These are phyloP conservation scores for Osmerus mordax DNA, from an alignment of 2,113 vertebrate species.

Conservation along the genomic window DNA sequence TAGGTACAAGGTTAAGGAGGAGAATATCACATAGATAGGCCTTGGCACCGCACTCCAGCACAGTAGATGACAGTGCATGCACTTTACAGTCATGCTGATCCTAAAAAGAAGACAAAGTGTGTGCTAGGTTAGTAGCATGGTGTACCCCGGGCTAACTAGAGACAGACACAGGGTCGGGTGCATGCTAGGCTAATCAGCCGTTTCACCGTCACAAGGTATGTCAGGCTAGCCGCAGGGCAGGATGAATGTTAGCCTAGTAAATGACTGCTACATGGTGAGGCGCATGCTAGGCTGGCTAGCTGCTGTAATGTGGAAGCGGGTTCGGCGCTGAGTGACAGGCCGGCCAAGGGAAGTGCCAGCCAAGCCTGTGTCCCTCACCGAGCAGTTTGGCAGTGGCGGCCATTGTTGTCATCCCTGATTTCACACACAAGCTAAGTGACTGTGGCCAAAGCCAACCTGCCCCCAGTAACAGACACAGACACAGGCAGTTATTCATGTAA, in stretches of 20 bases:
- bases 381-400: slow-evolving; percentile 62
- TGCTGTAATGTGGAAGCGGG: slow-evolving; percentile 30
- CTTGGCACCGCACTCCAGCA: too few relatives aligned
- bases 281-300: neutral
- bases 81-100: too few relatives aligned
- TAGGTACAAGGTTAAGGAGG: too few relatives aligned
- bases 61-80: too few relatives aligned
- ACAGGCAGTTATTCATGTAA: slow-evolving; percentile 7
- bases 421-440: slow-evolving; percentile 81
- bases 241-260: too few relatives aligned
- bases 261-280: too few relatives aligned
- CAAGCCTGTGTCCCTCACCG: slow-evolving; percentile 59
- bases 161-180: neutral
- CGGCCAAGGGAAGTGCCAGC: slow-evolving; percentile 66
- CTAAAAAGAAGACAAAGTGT: neutral
- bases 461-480: slow-evolving; percentile 17
- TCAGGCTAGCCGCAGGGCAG: too few relatives aligned
- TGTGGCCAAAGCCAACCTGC: slow-evolving; percentile 49
- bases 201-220: slow-evolving; percentile 15
- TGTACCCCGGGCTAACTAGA: slow-evolving; percentile 15
- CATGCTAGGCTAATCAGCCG: slow-evolving; percentile 50
- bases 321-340: slow-evolving; percentile 69
- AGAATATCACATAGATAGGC: too few relatives aligned
- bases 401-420: slow-evolving; percentile 79
- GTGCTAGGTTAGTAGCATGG: neutral